Conservation (phyloP, 2,888 invertebrate species). For the Venusia cambrica region DNA sequence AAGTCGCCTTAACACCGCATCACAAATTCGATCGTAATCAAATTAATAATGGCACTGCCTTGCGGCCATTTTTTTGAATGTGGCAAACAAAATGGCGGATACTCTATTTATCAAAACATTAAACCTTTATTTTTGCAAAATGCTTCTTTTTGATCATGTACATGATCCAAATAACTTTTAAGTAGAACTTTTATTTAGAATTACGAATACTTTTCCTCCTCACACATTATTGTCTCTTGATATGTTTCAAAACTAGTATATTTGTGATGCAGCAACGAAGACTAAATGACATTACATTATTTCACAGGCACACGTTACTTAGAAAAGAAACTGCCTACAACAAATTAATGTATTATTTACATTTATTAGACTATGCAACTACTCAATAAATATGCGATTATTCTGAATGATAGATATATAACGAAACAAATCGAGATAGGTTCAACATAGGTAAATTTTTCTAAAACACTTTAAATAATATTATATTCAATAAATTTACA, state of each 20-base stretch:
- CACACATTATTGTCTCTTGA: slow-evolving; percentile 21
- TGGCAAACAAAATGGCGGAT: slow-evolving; percentile 14
- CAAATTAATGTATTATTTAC: slow-evolving; percentile 60
- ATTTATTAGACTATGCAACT: slow-evolving; percentile 64
- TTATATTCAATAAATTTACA: slow-evolving; percentile 67
- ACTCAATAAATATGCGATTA: slow-evolving; percentile 64
- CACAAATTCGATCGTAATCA: slow-evolving; percentile 14
- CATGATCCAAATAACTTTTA: no score
- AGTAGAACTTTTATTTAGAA: no score
- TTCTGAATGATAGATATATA: slow-evolving; percentile 59
- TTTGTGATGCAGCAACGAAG: slow-evolving; percentile 42
- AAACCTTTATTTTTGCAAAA: no score
- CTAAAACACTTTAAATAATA: slow-evolving; percentile 78
- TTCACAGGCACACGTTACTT: slow-evolving; percentile 69
- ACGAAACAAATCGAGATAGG: slow-evolving; percentile 67
- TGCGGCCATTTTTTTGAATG: slow-evolving; percentile 13
- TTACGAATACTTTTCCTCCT: slow-evolving; percentile 3
- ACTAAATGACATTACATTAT: slow-evolving; percentile 44
- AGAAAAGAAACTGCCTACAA: slow-evolving; percentile 64
- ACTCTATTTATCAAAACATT: no score
- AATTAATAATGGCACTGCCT: background rate
- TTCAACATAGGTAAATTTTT: slow-evolving; percentile 80
- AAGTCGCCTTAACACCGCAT: slow-evolving; percentile 30
- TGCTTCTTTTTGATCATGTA: no score
- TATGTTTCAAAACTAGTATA: slow-evolving; percentile 15